Evolutionary conservation across 2,888 invertebrate species (phyloP).

Genomic region (Xylota sylvarum): DNA sequence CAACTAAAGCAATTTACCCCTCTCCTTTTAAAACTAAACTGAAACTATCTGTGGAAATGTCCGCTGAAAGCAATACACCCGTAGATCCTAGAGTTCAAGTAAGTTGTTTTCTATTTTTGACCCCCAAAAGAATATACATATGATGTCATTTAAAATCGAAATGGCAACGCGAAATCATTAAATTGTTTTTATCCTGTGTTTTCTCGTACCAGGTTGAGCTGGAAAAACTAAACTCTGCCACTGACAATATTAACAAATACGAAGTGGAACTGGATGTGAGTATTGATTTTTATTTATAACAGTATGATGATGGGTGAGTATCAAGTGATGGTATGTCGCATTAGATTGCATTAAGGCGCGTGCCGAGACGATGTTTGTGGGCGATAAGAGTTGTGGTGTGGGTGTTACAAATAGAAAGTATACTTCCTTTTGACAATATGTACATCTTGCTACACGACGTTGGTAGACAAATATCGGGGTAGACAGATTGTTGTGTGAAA

Average conservation of each 20-base stretch:
- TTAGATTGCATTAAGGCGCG: conserved; percentile 40
- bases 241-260: conserved; percentile 95
- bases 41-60: conserved; percentile 80
- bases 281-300: conserved; percentile 79
- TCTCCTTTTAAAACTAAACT: neutral
- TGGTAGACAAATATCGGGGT: neutral
- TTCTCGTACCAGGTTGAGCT: conserved; percentile 89
- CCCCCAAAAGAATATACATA: conserved; percentile 50
- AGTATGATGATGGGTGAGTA: conserved; percentile 11
- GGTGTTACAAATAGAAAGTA: conserved; percentile 10
- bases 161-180: conserved; percentile 46
- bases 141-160: conserved; percentile 60
- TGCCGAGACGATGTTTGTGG: conserved; percentile 10
- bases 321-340: conserved; percentile 24
- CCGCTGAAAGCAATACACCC: conserved; percentile 87
- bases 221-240: conserved; percentile 95
- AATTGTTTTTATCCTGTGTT: conserved; percentile 40
- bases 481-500: conserved; percentile 18
- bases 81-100: conserved; percentile 94
- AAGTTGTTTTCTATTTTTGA: conserved; percentile 79
- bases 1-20: conserved; percentile 56
- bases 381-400: neutral
- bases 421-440: conserved; percentile 6
- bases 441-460: neutral
- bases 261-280: conserved; percentile 94